Conservation (phyloP, 2,113 vertebrate genomes). For the Micromys minutus region DNA sequence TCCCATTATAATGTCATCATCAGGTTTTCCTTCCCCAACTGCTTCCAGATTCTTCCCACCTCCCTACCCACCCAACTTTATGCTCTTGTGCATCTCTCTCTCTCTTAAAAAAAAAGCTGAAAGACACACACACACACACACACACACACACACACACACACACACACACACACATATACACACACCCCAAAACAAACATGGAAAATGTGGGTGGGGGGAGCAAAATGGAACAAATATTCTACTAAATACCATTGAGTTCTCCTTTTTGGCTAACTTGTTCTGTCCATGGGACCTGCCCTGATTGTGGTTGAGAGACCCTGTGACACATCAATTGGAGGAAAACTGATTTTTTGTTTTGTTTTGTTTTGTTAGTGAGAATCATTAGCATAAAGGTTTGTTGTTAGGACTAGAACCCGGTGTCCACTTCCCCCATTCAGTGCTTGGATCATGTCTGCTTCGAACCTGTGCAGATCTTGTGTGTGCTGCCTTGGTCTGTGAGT, state of each 20-base stretch:
- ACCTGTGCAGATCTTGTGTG: not conserved
- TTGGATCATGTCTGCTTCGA: not conserved
- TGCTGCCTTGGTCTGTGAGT: not conserved
- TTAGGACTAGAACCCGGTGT: not conserved
- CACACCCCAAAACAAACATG: not conserved
- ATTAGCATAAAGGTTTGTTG: not conserved
- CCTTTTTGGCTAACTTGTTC: not conserved
- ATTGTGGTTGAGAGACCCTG: not conserved
- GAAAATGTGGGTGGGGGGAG: not conserved
- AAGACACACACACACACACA: no score
- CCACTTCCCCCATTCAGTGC: not conserved
- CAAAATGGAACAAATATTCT: not conserved
- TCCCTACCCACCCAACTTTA: not conserved
- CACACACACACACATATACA: not conserved
- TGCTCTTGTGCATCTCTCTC: not conserved
- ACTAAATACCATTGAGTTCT: not conserved
- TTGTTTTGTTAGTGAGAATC: not conserved
- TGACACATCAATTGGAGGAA: not conserved
- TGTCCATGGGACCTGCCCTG: not conserved
- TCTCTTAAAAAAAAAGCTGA: no score
- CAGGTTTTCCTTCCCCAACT: not conserved
- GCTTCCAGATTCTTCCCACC: not conserved
- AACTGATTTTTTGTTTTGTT: not conserved
- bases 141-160: no score
- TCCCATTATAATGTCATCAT: not conserved